These are phyloP conservation scores for Lates calcarifer DNA, from an alignment of 2,113 vertebrate genomes.

Conservation along the genomic window DNA sequence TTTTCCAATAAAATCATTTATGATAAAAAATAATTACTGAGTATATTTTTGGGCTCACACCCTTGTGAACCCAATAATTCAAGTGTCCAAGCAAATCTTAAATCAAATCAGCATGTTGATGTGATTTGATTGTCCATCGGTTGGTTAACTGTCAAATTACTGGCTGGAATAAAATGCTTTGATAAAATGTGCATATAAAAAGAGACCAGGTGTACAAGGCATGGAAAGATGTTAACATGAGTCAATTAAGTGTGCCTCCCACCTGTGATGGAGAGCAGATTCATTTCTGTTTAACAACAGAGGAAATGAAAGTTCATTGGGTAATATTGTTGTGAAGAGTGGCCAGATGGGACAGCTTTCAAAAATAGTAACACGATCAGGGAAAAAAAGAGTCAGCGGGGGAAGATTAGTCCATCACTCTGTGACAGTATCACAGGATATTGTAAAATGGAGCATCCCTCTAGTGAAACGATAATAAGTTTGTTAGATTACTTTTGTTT, in stretches of 20 bases:
- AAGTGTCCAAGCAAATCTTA: background rate
- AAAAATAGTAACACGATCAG: constrained; percentile 81
- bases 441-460: constrained; percentile 54
- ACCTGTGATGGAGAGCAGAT: constrained; percentile 83
- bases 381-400: constrained; percentile 43
- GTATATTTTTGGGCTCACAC: background rate
- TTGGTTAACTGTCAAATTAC: constrained; percentile 63
- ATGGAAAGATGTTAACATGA: constrained; percentile 77
- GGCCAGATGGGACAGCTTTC: constrained; percentile 83
- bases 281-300: constrained; percentile 84
- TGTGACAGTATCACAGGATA: constrained; percentile 72
- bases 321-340: constrained; percentile 79
- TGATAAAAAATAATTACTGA: too few species aligned
- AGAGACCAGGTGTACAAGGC: constrained; percentile 81
- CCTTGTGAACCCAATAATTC: background rate
- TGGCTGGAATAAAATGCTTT: constrained; percentile 58
- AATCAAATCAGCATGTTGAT: constrained; percentile 5
- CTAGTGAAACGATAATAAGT: constrained; percentile 49
- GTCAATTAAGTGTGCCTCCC: constrained; percentile 82
- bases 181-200: constrained; percentile 71
- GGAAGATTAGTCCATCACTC: constrained; percentile 75
- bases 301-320: constrained; percentile 84
- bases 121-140: constrained; percentile 54
- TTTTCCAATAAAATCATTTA: too few species aligned
- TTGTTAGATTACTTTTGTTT: constrained; percentile 69